A percentile compares a stretch with the other conserved stretches of the same genome.
Conservation (phyloP, 2,888 invertebrate species). For the Acanthosepion pharaonis region DNA sequence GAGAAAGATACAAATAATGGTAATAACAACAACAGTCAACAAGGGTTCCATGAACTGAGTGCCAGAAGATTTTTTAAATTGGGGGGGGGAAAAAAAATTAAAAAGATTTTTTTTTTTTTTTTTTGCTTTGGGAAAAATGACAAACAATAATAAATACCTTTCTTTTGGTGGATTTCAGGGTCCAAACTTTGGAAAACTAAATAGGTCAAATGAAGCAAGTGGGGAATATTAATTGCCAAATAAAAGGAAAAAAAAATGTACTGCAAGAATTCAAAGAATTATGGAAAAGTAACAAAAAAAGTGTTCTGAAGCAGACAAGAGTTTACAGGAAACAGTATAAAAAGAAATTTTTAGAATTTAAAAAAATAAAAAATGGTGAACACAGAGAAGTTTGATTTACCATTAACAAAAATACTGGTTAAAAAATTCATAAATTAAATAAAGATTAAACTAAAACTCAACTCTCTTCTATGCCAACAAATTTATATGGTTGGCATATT, state of each 20-base stretch:
- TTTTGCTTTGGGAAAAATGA: background rate
- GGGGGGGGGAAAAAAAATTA: too few species aligned
- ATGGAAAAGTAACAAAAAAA: background rate
- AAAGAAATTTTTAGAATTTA: too few species aligned
- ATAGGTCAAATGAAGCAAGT: background rate
- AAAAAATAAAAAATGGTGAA: too few species aligned
- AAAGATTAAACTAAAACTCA: too few species aligned
- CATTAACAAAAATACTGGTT: too few species aligned
- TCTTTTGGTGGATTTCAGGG: conserved; percentile 23
- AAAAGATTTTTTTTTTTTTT: background rate
- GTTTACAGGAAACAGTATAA: too few species aligned
- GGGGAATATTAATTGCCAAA: conserved; percentile 25
- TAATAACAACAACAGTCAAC: background rate
- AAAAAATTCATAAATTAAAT: too few species aligned
- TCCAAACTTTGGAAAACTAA: conserved; percentile 33
- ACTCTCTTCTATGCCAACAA: too few species aligned
- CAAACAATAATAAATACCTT: conserved; percentile 24
- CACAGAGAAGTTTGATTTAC: too few species aligned
- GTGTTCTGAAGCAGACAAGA: background rate
- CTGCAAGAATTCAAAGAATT: too few species aligned
- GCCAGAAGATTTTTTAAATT: background rate
- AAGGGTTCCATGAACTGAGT: background rate
- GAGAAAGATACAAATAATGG: background rate
- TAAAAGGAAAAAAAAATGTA: background rate
- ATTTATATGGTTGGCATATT: too few species aligned